phyloP scores from a whole-genome alignment of 2,888 invertebrate species.

The Creontiades dilutus region DNA sequence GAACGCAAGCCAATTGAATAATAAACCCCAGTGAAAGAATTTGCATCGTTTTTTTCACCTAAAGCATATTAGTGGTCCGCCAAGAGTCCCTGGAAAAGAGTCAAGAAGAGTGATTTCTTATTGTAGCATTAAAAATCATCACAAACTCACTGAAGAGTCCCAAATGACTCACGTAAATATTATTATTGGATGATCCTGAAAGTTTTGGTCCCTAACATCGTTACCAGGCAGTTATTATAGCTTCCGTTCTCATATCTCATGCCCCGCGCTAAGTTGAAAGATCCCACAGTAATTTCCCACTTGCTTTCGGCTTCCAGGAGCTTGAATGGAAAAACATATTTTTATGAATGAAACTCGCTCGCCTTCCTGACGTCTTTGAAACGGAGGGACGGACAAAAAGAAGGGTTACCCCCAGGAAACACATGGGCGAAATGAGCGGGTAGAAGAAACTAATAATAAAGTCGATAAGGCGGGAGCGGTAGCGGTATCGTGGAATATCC shows the following conservation, averaged over 20 bases:
- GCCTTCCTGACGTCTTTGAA: not conserved
- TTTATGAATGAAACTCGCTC: constrained; percentile 23
- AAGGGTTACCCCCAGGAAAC: constrained; percentile 13
- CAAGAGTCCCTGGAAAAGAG: too few relatives aligned
- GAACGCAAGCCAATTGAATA: too few relatives aligned
- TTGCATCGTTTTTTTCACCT: too few relatives aligned
- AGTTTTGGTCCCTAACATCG: not conserved
- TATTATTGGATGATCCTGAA: not conserved
- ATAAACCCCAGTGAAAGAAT: too few relatives aligned
- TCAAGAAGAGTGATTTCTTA: too few relatives aligned
- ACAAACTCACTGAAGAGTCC: too few relatives aligned
- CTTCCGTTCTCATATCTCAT: constrained; percentile 39
- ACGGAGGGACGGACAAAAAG: not conserved
- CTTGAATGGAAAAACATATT: constrained; percentile 20
- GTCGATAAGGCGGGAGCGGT: constrained; percentile 21
- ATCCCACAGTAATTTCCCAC: constrained; percentile 36
- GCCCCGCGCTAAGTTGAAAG: not conserved
- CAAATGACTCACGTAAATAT: too few relatives aligned
- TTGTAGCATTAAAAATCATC: too few relatives aligned
- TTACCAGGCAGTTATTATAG: not conserved
- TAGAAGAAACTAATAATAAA: constrained; percentile 16
- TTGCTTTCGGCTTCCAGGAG: not conserved
- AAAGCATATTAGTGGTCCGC: too few relatives aligned
- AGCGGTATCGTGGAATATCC: constrained; percentile 26
- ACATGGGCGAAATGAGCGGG: constrained; percentile 26